phyloP scores from a whole-genome alignment of 2,113 vertebrate species.

The Nothocercus nigrocapillus region DNA sequence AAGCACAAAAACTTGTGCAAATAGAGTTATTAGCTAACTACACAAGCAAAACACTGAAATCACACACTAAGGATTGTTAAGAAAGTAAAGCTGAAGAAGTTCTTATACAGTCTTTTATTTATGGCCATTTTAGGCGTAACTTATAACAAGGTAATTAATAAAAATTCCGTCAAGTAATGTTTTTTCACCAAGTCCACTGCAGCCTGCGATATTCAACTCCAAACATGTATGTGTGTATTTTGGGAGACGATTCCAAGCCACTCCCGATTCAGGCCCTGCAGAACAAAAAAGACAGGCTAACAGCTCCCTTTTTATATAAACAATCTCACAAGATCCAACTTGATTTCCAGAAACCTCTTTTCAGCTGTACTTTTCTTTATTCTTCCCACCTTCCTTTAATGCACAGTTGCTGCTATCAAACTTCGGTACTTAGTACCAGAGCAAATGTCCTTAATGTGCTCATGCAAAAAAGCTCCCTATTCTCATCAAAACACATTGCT shows the following conservation, averaged over 20 bases:
- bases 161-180: background rate
- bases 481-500: background rate
- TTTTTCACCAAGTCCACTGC: conserved; percentile 19
- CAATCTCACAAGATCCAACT: background rate
- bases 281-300: background rate
- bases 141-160: background rate
- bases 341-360: background rate
- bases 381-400: background rate
- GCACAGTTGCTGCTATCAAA: background rate
- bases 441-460: background rate
- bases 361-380: background rate
- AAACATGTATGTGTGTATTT: conserved; percentile 50
- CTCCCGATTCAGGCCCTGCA: background rate
- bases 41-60: background rate
- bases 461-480: background rate
- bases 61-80: background rate
- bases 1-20: background rate
- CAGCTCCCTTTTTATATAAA: background rate
- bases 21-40: background rate
- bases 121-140: background rate
- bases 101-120: background rate
- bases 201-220: background rate
- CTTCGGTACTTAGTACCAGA: too few relatives aligned
- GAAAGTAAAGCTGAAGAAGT: background rate
- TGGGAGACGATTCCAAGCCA: conserved; percentile 36